phyloP scores from a whole-genome alignment of 1,140 invertebrate genomes.

The Meloidogyne floridensis region DNA sequence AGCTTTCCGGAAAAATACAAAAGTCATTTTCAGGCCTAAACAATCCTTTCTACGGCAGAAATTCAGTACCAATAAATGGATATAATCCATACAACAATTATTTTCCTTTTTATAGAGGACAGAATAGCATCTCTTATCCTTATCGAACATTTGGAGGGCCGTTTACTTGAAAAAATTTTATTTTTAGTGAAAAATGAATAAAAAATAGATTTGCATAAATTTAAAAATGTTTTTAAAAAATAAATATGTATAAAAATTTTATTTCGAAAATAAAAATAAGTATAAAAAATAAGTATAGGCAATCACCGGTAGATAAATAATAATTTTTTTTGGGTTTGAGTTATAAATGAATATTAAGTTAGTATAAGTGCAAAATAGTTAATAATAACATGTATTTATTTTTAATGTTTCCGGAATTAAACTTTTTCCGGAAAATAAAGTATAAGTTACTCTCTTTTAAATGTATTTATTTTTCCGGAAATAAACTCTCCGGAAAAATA shows the following conservation, averaged over 20 bases:
- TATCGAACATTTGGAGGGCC: neutral
- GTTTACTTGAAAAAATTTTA: neutral
- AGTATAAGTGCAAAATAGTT: too few relatives aligned
- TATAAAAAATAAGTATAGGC: neutral
- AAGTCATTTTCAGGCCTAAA: neutral
- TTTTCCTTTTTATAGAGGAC: too few relatives aligned
- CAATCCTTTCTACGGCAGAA: conserved; percentile 1
- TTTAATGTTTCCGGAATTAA: too few relatives aligned
- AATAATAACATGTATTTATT: too few relatives aligned
- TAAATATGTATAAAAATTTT: neutral
- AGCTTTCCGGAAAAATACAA: too few relatives aligned
- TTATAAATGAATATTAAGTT: neutral
- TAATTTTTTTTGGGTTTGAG: neutral
- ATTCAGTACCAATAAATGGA: neutral
- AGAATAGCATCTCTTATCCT: neutral
- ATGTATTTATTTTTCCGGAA: too few relatives aligned
- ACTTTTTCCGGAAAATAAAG: too few relatives aligned
- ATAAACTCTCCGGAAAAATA: too few relatives aligned
- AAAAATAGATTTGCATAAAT: neutral
- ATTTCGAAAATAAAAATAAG: neutral
- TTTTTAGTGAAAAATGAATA: neutral
- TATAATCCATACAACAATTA: too few relatives aligned
- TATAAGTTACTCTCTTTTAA: too few relatives aligned
- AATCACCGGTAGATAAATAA: neutral
- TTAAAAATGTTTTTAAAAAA: too few relatives aligned